phyloP scores from a whole-genome alignment of 2,113 vertebrate species.

The Lagopus leucura region DNA sequence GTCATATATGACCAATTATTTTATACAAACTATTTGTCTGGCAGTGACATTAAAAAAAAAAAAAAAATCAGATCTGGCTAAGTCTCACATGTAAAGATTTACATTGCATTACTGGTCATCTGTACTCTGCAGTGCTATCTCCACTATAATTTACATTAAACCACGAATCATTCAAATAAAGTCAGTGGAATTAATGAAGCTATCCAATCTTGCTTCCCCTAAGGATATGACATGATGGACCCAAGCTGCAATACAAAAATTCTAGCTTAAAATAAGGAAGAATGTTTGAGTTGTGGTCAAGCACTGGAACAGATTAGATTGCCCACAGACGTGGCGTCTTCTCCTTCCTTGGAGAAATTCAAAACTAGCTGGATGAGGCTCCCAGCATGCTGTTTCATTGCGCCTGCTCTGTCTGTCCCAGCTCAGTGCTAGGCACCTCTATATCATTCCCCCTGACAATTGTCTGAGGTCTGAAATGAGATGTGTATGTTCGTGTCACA shows the following conservation, averaged over 20 bases:
- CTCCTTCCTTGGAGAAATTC: neutral
- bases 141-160: neutral
- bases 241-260: neutral
- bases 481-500: fast-evolving
- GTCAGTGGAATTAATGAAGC: neutral
- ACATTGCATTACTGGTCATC: neutral
- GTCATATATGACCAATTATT: neutral
- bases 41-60: neutral
- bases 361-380: neutral
- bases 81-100: neutral
- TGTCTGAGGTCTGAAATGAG: neutral
- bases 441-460: neutral
- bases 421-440: neutral
- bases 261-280: neutral
- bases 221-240: neutral
- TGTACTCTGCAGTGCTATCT: neutral
- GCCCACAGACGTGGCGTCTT: neutral
- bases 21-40: neutral
- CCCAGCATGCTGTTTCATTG: neutral
- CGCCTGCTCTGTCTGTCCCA: neutral
- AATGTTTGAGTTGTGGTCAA: neutral
- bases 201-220: neutral
- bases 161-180: neutral
- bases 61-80: neutral
- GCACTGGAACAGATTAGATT: neutral